Evolutionary conservation across 2,797 vertebrate genomes (phyloP).

Genomic region (Pangasius sanitwongsei): DNA sequence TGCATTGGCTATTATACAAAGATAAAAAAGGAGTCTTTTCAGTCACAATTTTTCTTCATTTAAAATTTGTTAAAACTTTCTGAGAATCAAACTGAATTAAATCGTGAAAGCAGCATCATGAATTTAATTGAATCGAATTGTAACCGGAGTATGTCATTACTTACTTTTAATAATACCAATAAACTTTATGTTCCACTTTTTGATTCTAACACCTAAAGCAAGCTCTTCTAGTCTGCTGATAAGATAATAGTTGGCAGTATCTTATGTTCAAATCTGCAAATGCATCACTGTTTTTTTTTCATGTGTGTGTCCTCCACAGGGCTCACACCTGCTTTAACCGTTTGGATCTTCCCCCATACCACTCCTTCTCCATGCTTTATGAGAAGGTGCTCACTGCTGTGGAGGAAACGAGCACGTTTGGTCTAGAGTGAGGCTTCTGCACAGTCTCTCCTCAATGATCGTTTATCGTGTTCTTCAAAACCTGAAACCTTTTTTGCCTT

Average conservation of each 20-base stretch:
- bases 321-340: constrained; percentile 98
- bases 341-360: constrained; percentile 94
- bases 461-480: background rate
- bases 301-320: constrained; percentile 66
- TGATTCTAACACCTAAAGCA: background rate
- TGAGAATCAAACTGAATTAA: background rate
- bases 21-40: background rate
- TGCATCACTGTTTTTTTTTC: background rate
- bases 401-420: constrained; percentile 97
- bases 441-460: background rate
- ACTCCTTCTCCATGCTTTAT: constrained; percentile 96
- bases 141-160: background rate
- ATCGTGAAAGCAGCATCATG: background rate
- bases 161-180: background rate
- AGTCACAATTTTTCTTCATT: background rate
- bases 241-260: background rate
- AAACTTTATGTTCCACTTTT: background rate
- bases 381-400: constrained; percentile 97
- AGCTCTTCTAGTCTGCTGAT: background rate
- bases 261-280: background rate
- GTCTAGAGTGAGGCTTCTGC: constrained; percentile 82
- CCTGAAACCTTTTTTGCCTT: constrained; percentile 1
- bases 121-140: background rate
- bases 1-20: background rate
- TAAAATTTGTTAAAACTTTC: background rate